phyloP scores from a whole-genome alignment of 1,140 invertebrate genomes.

The Apis laboriosa region DNA sequence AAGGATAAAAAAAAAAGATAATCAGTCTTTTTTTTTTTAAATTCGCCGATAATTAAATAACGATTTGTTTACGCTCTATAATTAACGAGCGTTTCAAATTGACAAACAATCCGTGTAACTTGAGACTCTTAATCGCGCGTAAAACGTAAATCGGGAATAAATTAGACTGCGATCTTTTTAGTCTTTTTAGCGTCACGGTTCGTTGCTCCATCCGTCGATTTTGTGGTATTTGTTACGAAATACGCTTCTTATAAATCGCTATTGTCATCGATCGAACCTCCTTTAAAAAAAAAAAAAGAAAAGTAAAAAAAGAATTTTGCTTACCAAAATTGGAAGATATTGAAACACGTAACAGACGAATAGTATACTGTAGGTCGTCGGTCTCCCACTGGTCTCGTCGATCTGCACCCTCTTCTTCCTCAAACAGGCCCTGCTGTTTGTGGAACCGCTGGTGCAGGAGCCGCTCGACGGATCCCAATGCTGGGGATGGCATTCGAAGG shows the following conservation, averaged over 20 bases:
- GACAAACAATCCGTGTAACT: no score
- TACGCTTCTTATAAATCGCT: background rate
- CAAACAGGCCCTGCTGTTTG: constrained; percentile 74
- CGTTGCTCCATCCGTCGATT: no score
- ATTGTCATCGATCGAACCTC: background rate
- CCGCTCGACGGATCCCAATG: constrained; percentile 77
- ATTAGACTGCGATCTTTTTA: no score
- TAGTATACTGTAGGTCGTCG: constrained; percentile 79
- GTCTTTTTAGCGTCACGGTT: no score
- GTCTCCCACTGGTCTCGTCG: constrained; percentile 75
- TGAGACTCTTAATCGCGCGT: no score
- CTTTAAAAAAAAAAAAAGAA: background rate
- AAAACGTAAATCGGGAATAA: no score
- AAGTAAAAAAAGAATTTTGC: background rate
- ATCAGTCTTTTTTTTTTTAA: background rate
- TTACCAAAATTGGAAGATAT: constrained; percentile 82
- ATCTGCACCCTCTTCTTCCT: constrained; percentile 70
- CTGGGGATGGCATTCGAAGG: constrained; percentile 74
- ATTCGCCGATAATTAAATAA: no score
- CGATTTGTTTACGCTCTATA: no score
- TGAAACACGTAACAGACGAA: constrained; percentile 80
- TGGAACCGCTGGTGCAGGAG: constrained; percentile 77
- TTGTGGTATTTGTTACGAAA: no score
- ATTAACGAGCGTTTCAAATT: no score
- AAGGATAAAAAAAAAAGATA: constrained; percentile 50